Base-by-base conservation (phyloP, 1,140 invertebrate species). In the Euwallacea fornicatus region DNA sequence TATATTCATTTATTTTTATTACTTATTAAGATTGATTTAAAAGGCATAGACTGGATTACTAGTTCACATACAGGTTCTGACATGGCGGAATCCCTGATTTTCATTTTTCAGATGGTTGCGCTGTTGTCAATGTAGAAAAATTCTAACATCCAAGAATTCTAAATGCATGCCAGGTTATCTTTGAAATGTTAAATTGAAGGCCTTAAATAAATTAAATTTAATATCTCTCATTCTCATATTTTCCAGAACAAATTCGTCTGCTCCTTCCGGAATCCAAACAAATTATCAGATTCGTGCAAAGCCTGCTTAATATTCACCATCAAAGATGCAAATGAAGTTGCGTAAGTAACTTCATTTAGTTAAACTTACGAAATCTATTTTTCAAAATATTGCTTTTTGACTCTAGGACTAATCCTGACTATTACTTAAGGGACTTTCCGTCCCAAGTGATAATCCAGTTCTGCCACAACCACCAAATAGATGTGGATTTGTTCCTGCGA, bases 391-490 rank as follows among this genome's bases (percentile, higher is more conserved):
- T 50, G 44, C 7, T 15, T 56, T 58, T 66, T 43, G 43, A 6
- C 46, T 66, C 8, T 21, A 61, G 66, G 56, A 33, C 66, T 10
- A 60, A 47, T 53, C 58, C 58, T 44, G 58, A 53, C 9, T 68
- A 47, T 21, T 59, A 68, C 41, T 33, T 61, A 11, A 16, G 58
- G 41, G 58, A 59, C 46, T 59, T 60, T 11, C 66, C 66, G 7
- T 46, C 66, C 6, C 66, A 68, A 46, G 66, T 61, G 6, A 68
- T 53, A 50, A 50, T 68, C 42, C 44, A 61, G 9, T 68, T 68
- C 47, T 68, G 55, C 15, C 66, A 61, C 46, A 59, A 68, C 50
- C 56, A 67, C 33, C 56, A 21, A 67, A 67, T 59, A 53, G 53
- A 55, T 16, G 16, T 42, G 15, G 47, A 65, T 2, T 10, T 13